Evolutionary conservation across 2,888 invertebrate genomes (phyloP), one percentile per base, ranked within the genome.

Genomic region (Aricia artaxerxes): DNA sequence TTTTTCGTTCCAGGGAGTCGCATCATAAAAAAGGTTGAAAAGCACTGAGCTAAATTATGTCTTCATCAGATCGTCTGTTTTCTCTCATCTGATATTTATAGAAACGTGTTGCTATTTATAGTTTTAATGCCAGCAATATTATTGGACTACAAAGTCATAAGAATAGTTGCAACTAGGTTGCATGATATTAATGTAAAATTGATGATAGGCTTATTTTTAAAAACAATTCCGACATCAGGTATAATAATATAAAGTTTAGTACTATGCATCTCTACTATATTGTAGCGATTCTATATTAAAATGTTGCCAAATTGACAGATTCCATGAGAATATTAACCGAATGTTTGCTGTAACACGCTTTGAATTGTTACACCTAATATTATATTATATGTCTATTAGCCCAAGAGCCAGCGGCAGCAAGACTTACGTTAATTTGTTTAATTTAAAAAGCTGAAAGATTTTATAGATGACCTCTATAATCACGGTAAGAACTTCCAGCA

Each of bases 91-190:
- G 13, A 24, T 76, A 57, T 75, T 75, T 75, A 75, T 75, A 75
- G 75, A 53, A 49, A 31, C 49, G 49, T 31, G 49, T 24, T 75
- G 64, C 64, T 76, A 76, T 57, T 76, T 76, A 53, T 57, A 76
- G 76, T 35, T 57, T 57, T 57, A 35, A 38, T 35, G 5, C 11
- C 35, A 35, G 24, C 57, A 11, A 49, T 35, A 49, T 24, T 24
- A 49, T 44, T 75, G 9, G 24, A 49, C 31, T 69, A 69, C 35
- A 69, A 35, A 35, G 61, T 24, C 24, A 60, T 53, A 53, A 53
- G 57, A 57, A 57, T 57, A 16, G 57, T 57, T 57, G 16, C 16
- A 57, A 57, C 57, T 57, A 53, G 53, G 53, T 53, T 57, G 57
- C 57, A 16, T 57, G 57, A 57, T 57, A 57, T 57, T 57, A 57